Conservation (phyloP, 2,113 vertebrate genomes). For the Furnarius figulus region DNA sequence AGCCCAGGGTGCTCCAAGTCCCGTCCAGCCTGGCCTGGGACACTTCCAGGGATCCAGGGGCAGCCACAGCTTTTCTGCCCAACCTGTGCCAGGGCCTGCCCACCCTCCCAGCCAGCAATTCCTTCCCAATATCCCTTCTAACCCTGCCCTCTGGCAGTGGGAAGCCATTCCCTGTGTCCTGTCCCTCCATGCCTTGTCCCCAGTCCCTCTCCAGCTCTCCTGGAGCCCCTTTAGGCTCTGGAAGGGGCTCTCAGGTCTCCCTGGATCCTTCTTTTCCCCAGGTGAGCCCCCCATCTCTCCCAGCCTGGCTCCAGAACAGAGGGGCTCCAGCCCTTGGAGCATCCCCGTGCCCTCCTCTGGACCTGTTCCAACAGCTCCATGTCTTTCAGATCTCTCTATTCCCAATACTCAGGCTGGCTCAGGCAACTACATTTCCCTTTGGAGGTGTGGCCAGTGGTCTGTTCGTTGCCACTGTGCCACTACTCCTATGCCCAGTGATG, state of each 20-base stretch:
- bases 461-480: not conserved
- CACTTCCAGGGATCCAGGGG: not conserved
- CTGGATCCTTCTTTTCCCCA: not conserved
- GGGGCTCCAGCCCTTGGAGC: not conserved
- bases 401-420: not conserved
- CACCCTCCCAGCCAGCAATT: not conserved
- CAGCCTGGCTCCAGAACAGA: not conserved
- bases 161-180: not conserved
- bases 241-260: not conserved
- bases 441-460: not conserved
- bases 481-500: rapidly evolving
- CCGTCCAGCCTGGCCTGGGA: rapidly evolving
- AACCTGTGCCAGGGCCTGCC: rapidly evolving
- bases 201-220: not conserved
- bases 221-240: not conserved
- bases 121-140: not conserved
- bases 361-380: not conserved
- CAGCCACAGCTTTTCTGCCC: not conserved
- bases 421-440: not conserved
- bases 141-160: not conserved
- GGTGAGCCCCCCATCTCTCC: not conserved
- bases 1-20: not conserved
- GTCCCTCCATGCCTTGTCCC: not conserved
- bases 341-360: rapidly evolving
- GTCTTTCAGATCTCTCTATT: not conserved